Conservation (phyloP, 92 coral and sea anemone species). For the Epizoanthus rinbou region DNA sequence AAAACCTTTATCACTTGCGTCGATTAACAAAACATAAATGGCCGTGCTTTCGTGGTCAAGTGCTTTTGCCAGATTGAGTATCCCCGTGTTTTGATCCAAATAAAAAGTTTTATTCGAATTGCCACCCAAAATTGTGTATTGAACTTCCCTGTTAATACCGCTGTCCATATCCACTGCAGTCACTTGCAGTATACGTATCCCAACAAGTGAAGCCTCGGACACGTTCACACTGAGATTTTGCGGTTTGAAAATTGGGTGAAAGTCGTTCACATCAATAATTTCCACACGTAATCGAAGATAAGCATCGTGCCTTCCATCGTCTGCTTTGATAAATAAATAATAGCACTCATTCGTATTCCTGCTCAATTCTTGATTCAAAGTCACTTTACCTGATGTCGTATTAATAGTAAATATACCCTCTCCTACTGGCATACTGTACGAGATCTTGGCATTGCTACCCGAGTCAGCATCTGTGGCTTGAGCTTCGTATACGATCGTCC, state of each 20-base stretch:
- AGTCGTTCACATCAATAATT: conserved; percentile 42
- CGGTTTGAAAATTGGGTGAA: conserved; percentile 30
- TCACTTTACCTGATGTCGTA: conserved; percentile 33
- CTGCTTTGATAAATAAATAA: conserved; percentile 36
- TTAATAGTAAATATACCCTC: conserved; percentile 27
- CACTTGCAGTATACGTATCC: conserved; percentile 12
- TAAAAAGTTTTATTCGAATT: conserved; percentile 34
- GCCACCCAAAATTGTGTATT: conserved; percentile 27
- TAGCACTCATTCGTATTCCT: conserved; percentile 2
- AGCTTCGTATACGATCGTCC: conserved; percentile 44
- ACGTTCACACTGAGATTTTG: conserved; percentile 19
- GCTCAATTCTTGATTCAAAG: conserved; percentile 12
- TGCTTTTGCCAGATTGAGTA: conserved; percentile 26
- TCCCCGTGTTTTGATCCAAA: conserved; percentile 24
- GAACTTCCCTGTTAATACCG: conserved; percentile 3
- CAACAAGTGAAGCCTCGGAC: conserved; percentile 16
- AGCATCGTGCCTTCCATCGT: conserved; percentile 40
- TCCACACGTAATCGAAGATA: conserved; percentile 6
- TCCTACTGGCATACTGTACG: conserved; percentile 35
- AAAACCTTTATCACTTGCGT: conserved; percentile 48
- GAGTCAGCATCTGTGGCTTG: conserved; percentile 49
- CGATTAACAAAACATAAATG: conserved; percentile 16
- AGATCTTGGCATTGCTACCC: conserved; percentile 35
- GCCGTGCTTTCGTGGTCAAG: conserved; percentile 44
- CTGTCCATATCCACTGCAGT: conserved; percentile 38